A percentile compares a stretch with the other conserved stretches of the same genome.
Evolutionary conservation across 2,888 invertebrate genomes (phyloP).

Genomic region (Cephus pygmeus): DNA sequence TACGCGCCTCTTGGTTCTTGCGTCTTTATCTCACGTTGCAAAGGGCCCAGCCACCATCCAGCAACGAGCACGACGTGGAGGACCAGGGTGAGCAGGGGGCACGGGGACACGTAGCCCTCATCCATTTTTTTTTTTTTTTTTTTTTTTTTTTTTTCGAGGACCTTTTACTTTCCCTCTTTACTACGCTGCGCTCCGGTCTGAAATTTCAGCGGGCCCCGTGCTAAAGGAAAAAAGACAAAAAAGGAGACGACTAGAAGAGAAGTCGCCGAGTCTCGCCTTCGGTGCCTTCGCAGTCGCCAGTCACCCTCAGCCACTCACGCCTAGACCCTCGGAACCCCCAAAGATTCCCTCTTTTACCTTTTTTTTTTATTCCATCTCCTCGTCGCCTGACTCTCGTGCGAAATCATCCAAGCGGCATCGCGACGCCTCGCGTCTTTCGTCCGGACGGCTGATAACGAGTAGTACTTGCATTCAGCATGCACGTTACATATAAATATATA

Average conservation of each 20-base stretch:
- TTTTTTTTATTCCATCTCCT: too few relatives aligned
- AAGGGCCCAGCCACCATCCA: slow-evolving; percentile 25
- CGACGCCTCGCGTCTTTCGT: too few relatives aligned
- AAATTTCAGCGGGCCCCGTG: slow-evolving; percentile 47
- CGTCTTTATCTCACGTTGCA: slow-evolving; percentile 41
- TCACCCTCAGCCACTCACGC: too few relatives aligned
- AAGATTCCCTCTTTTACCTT: too few relatives aligned
- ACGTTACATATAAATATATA: too few relatives aligned
- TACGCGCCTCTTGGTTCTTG: neutral
- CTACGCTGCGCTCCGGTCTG: slow-evolving; percentile 39
- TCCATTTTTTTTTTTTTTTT: too few relatives aligned
- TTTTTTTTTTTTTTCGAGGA: neutral
- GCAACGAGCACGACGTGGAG: too few relatives aligned
- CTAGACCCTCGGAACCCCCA: too few relatives aligned
- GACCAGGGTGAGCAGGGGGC: neutral
- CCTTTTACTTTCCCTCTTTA: slow-evolving; percentile 37
- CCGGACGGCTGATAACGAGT: slow-evolving; percentile 21
- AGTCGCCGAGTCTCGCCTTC: too few relatives aligned
- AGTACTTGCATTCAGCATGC: slow-evolving; percentile 19
- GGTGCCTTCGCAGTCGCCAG: too few relatives aligned
- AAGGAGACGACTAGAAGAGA: neutral
- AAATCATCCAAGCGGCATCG: too few relatives aligned
- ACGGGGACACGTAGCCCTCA: neutral
- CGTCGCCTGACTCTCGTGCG: too few relatives aligned
- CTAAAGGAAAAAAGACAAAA: neutral